A percentile compares a stretch with the other conserved stretches of the same genome.
Conservation (phyloP, 2,888 invertebrate species). For the Merodon equestris region DNA sequence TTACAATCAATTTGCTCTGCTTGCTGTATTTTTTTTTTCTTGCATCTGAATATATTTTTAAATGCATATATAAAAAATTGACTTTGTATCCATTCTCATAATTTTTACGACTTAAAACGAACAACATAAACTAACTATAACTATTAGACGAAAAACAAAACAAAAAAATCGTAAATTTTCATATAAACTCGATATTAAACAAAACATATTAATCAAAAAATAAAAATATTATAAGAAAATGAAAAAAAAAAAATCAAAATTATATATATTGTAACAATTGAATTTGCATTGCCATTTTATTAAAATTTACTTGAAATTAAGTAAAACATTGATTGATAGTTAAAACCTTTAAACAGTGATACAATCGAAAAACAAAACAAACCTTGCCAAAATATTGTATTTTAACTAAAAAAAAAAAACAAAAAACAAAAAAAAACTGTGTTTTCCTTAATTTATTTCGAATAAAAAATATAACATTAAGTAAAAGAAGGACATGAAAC, state of each 20-base stretch:
- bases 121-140: conserved; percentile 41
- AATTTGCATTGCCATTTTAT: conserved; percentile 62
- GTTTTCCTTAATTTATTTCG: conserved; percentile 41
- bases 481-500: not conserved
- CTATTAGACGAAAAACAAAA: conserved; percentile 29
- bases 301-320: conserved; percentile 24
- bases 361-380: conserved; percentile 32
- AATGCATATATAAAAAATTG: conserved; percentile 51
- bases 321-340: not conserved
- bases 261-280: conserved; percentile 48
- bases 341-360: conserved; percentile 44
- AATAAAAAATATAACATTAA: conserved; percentile 22
- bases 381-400: conserved; percentile 58
- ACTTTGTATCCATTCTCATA: conserved; percentile 37
- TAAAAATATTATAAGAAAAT: conserved; percentile 8
- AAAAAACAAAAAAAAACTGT: conserved; percentile 16
- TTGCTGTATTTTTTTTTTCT: conserved; percentile 49
- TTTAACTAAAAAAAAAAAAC: conserved; percentile 31
- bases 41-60: conserved; percentile 31
- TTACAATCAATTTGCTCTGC: conserved; percentile 44
- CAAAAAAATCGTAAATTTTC: conserved; percentile 9
- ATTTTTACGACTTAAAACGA: conserved; percentile 36
- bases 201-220: conserved; percentile 48
- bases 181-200: conserved; percentile 48
- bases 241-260: conserved; percentile 12